A percentile compares a stretch with the other conserved stretches of the same genome.
Conservation (phyloP, 2,888 invertebrate genomes). For the Allacma fusca region DNA sequence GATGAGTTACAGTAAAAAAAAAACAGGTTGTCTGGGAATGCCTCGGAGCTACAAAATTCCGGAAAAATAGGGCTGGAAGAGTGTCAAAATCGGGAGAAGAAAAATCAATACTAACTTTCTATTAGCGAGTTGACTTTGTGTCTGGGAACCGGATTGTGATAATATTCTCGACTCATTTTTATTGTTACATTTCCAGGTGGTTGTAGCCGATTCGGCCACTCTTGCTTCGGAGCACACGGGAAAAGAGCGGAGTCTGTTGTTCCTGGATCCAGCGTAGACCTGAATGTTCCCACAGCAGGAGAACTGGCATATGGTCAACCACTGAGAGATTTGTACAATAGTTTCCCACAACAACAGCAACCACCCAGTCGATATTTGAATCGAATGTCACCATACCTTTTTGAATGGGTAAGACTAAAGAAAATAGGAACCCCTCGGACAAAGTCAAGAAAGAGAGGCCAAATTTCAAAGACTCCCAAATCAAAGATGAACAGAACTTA, state of each 20-base stretch:
- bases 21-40: too few species aligned
- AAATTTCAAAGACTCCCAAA: not conserved
- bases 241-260: constrained; percentile 66
- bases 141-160: too few species aligned
- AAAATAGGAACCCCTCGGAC: too few species aligned
- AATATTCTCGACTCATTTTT: too few species aligned
- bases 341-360: not conserved
- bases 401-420: constrained; percentile 53
- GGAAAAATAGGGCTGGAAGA: too few species aligned
- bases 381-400: constrained; percentile 52
- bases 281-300: constrained; percentile 17
- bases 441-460: not conserved
- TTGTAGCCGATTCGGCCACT: constrained; percentile 66
- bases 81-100: too few species aligned
- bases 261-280: constrained; percentile 25
- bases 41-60: too few species aligned
- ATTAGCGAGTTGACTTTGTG: too few species aligned
- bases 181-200: constrained; percentile 70
- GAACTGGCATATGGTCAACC: constrained; percentile 38
- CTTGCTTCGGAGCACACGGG: constrained; percentile 77
- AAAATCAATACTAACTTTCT: too few species aligned
- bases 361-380: constrained; percentile 33
- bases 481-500: not conserved
- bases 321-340: constrained; percentile 36
- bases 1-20: too few species aligned